Base-by-base conservation (phyloP, 2,797 vertebrate species). In the Rhynchotus rufescens region DNA sequence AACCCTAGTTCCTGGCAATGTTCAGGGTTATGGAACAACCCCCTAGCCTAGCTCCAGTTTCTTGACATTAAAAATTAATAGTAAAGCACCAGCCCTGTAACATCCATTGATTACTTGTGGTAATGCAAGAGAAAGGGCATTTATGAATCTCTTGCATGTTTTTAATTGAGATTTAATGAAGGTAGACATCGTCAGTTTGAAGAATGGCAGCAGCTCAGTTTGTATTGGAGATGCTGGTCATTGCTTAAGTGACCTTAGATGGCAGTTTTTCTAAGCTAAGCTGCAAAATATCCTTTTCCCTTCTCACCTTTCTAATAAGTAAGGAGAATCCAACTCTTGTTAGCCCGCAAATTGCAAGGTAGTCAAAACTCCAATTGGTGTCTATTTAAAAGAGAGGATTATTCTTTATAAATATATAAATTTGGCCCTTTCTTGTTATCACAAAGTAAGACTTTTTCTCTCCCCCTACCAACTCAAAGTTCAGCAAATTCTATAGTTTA, bases 11-110 rank as follows among this genome's bases (percentile, higher is more conserved):
- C 68, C 75, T 77, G 83, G 68, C 71, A 92, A 34, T 17, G 15
- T 52, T 75, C 32, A 66, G 38, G 6, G 38, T 72, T 76, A 64
- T 57, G 23, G 38, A 93, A 80, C 42, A 93, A 45, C 20, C 9
- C 12, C 15, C 8, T 12, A 7, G 8, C 5, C 10, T 65, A 68
- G 4, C 59, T 88, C 84, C 9, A 86, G 40, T 61, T 90, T 86
- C 64, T 85, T 79, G 40, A 83, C 49, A 76, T 92, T 76, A 87
- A 92, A 94, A 86, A 92, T 89, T 76, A 73, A 89, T 91, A 67
- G 85, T 61, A 57, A 89, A 90, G 80, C 78, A 79, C 15, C 65
- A 77, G 60, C 67, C 32, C 19, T 79, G 64, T 86, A 82, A 94
- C 91, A 59, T 86, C 51, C 78, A 94, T 85, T 85, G 69, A 90